These are phyloP conservation scores for Nannospalax galili DNA, from an alignment of 2,113 vertebrate genomes.

Conservation along the genomic window DNA sequence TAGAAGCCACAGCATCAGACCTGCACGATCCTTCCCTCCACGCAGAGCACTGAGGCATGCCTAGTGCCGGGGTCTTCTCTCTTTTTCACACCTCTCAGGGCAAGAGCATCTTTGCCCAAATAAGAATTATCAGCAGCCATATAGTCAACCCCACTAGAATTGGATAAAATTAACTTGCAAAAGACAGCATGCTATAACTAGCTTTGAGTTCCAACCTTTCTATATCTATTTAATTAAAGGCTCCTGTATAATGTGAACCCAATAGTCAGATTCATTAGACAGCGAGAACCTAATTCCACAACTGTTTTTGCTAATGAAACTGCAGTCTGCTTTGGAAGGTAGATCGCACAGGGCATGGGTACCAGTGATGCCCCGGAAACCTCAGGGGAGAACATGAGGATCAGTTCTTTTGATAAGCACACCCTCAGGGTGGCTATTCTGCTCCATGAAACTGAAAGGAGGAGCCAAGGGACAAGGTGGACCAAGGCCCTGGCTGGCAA, in stretches of 20 bases:
- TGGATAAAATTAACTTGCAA: conserved; percentile 62
- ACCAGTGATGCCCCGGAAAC: neutral
- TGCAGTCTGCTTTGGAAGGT: neutral
- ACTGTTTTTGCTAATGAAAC: conserved; percentile 76
- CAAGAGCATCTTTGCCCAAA: conserved; percentile 58
- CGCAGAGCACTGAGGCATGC: fast-evolving
- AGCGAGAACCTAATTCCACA: conserved; percentile 72
- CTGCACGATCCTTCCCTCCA: neutral
- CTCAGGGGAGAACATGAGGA: neutral
- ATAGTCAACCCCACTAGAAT: conserved; percentile 49
- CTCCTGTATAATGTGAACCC: conserved; percentile 78
- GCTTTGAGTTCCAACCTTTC: conserved; percentile 71
- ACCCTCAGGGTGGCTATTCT: neutral
- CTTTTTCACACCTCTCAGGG: neutral
- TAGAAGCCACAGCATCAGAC: neutral
- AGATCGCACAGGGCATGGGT: neutral
- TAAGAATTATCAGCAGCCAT: conserved; percentile 37
- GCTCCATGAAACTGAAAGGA: neutral
- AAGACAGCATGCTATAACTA: conserved; percentile 64
- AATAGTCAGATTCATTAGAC: conserved; percentile 83
- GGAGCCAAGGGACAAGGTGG: neutral
- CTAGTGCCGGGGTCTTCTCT: neutral
- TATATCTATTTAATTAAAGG: conserved; percentile 83
- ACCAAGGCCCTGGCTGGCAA: neutral
- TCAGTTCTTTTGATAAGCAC: neutral